phyloP scores from a whole-genome alignment of 2,797 vertebrate species.

The Silurus lanzhouensis region DNA sequence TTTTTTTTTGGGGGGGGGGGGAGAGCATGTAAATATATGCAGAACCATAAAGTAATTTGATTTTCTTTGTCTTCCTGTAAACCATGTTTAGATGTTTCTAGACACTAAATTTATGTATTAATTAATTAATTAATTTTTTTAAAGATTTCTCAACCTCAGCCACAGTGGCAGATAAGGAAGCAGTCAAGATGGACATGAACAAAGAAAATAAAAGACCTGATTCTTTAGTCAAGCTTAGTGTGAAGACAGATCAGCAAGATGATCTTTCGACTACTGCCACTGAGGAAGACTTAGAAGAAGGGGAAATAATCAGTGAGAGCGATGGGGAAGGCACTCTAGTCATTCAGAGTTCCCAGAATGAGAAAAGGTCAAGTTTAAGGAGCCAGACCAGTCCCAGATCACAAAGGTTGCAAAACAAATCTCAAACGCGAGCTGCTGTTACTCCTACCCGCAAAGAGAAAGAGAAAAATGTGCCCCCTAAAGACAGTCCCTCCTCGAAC shows the following conservation, averaged over 20 bases:
- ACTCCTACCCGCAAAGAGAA: constrained; percentile 44
- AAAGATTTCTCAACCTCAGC: constrained; percentile 67
- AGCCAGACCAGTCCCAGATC: constrained; percentile 60
- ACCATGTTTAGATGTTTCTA: neutral
- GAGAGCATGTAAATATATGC: neutral
- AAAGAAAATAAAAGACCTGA: constrained; percentile 91
- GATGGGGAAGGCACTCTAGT: constrained; percentile 67
- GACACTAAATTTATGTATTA: constrained; percentile 10
- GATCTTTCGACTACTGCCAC: constrained; percentile 61
- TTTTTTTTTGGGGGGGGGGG: neutral
- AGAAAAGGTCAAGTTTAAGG: constrained; percentile 55
- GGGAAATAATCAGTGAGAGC: constrained; percentile 88
- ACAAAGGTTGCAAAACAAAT: constrained; percentile 50
- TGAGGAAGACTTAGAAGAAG: constrained; percentile 89
- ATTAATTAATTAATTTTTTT: neutral
- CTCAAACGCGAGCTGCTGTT: constrained; percentile 48
- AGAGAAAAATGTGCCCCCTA: constrained; percentile 23
- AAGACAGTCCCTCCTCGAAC: constrained; percentile 63
- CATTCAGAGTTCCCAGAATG: constrained; percentile 60
- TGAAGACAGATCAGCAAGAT: constrained; percentile 58
- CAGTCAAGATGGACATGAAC: constrained; percentile 80
- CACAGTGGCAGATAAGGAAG: constrained; percentile 50
- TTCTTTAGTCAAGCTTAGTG: constrained; percentile 65
- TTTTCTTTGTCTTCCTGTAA: neutral
- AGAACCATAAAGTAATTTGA: neutral